Evolutionary conservation across 2,113 vertebrate genomes (phyloP).

Genomic region (Ascaphus truei): DNA sequence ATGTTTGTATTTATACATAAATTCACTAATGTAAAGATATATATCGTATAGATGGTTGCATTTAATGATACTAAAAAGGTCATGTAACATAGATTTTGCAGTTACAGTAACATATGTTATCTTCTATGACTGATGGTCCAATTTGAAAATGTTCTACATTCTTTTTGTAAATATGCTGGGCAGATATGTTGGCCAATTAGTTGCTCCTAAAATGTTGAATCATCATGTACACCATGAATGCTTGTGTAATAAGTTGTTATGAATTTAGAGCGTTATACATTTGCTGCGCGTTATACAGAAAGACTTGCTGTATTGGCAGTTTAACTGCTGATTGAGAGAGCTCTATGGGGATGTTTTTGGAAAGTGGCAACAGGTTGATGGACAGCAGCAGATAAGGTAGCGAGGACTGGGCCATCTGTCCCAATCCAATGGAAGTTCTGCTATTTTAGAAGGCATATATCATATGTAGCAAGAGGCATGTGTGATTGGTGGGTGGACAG

Average conservation of each 20-base stretch:
- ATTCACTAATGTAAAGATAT: too few species aligned
- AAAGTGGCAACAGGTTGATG: constrained; percentile 68
- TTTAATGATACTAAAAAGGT: too few species aligned
- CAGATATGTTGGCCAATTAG: too few species aligned
- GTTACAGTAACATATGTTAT: too few species aligned
- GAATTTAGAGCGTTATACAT: constrained; percentile 37
- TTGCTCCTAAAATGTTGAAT: not conserved
- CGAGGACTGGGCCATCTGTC: constrained; percentile 61
- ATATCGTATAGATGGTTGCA: too few species aligned
- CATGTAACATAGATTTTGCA: too few species aligned
- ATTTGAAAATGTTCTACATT: too few species aligned
- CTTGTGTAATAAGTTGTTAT: constrained; percentile 39
- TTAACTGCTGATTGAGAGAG: constrained; percentile 49
- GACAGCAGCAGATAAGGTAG: constrained; percentile 67
- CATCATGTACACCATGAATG: not conserved
- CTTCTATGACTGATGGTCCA: too few species aligned
- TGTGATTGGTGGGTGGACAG: constrained; percentile 70
- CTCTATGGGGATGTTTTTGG: constrained; percentile 60
- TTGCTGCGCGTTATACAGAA: constrained; percentile 24
- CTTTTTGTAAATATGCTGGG: too few species aligned
- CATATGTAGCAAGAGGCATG: constrained; percentile 76
- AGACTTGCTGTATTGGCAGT: constrained; percentile 41
- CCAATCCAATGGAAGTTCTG: constrained; percentile 69
- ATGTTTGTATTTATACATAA: too few species aligned
- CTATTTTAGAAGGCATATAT: constrained; percentile 89